Base-by-base conservation (phyloP, 2,113 vertebrate species). In the Heteronetta atricapilla region DNA sequence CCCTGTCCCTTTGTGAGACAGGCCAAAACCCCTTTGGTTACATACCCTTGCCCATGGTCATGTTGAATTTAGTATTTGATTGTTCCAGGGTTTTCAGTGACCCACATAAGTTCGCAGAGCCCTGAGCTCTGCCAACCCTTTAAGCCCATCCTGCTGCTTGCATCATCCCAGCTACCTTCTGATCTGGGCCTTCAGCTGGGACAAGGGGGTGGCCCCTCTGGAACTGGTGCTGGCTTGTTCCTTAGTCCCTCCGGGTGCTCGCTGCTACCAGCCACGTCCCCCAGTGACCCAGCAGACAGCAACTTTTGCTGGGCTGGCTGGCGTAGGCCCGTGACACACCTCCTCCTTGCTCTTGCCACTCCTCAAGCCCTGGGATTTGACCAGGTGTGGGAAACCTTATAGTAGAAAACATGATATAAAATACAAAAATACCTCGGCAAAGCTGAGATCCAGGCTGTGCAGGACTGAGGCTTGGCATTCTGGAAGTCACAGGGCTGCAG, bases 401-500 rank as follows among this genome's bases (percentile, higher is more conserved):
- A 12, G 4, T 2, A 13, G 33, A 52, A 52, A 14, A 52, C 50
- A 13, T 52, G 50, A 25, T 52, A 26, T 25, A 52, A 25, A 23
- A 14, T 52, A 48, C 1, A 23, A 52, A 52, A 52, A 25, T 52
- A 52, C 13, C 50, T 52, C 13, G 7, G 50, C 23, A 13, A 52
- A 25, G 23, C 60, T 23, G 78, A 26, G 16, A 15, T 13, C n/a
- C 17, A 29, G 42, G 36, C 62, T 1, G 8, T 4, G 72, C 52
- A 14, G 11, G 2, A 3, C 55, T 3, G 6, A 12, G 42, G 50
- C 28, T 34, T 33, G 68, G 31, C 7, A 55, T 38, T 87, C 59
- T 28, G 28, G 55, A 28, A 48, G 48, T 29, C 4, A 1, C 0
- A 6, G 63, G 36, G 69, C 7, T 0, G 0, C 52, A 29, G 22